A percentile compares a stretch with the other conserved stretches of the same genome.
Conservation (phyloP, 2,888 invertebrate species). For the Eulithis testata region DNA sequence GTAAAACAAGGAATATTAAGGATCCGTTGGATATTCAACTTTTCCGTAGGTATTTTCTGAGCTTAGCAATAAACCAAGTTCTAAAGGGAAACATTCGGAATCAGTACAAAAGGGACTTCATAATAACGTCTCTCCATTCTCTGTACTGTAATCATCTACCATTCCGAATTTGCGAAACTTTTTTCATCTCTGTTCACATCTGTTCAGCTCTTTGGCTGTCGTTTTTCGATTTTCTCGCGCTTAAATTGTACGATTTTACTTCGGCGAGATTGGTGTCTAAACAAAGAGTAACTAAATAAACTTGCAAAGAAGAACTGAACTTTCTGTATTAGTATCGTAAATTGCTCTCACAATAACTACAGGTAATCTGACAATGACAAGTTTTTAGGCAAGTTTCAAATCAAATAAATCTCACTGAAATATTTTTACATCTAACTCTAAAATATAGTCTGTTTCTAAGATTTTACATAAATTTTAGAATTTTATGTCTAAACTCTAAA, state of each 20-base stretch:
- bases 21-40: constrained; percentile 64
- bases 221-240: constrained; percentile 65
- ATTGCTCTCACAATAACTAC: neutral
- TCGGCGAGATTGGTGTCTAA: constrained; percentile 22
- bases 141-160: constrained; percentile 80
- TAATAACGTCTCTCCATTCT: constrained; percentile 80
- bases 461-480: constrained; percentile 6
- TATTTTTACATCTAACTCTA: no score
- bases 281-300: constrained; percentile 18
- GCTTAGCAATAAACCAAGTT: constrained; percentile 67
- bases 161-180: constrained; percentile 78
- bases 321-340: neutral
- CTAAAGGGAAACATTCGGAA: constrained; percentile 74
- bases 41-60: constrained; percentile 59
- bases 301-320: neutral
- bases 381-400: no score
- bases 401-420: no score
- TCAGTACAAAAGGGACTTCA: constrained; percentile 77
- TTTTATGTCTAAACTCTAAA: constrained; percentile 41
- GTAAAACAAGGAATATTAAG: constrained; percentile 57
- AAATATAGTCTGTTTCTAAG: neutral
- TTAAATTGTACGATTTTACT: constrained; percentile 43
- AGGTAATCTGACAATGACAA: no score
- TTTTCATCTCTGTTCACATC: constrained; percentile 83
- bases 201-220: constrained; percentile 67